These are phyloP conservation scores for Cyphomyrus discorhynchus DNA, from an alignment of 2,113 vertebrate genomes.

Conservation along the genomic window DNA sequence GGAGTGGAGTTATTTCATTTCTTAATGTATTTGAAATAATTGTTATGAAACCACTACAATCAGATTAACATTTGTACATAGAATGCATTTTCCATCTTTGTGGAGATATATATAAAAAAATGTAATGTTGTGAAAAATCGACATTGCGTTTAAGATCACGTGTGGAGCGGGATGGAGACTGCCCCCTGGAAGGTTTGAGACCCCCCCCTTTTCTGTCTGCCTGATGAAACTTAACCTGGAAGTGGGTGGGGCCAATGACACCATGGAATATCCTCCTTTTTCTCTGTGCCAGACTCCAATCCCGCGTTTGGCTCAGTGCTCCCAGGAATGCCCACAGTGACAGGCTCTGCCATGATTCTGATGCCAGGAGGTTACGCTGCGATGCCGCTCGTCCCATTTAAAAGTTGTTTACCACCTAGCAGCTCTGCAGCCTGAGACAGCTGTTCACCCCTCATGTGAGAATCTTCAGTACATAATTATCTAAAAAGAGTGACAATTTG, in stretches of 20 bases:
- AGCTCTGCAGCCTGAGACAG: neutral
- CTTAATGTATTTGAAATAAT: neutral
- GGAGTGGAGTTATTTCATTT: neutral
- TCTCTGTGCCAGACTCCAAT: neutral
- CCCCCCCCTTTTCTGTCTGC: neutral
- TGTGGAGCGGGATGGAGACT: neutral
- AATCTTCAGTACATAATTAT: neutral
- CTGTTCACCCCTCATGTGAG: neutral
- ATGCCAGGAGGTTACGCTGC: neutral
- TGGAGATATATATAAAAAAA: neutral
- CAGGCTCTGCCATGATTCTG: neutral
- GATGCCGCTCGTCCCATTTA: neutral
- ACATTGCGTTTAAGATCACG: neutral
- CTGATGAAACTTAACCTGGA: neutral
- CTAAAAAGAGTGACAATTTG: neutral
- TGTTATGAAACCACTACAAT: conserved; percentile 10
- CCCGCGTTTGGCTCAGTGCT: neutral
- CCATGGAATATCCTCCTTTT: neutral
- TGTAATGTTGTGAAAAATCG: neutral
- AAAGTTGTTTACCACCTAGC: neutral
- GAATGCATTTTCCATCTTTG: neutral
- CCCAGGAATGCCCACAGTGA: neutral
- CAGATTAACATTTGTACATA: conserved; percentile 12
- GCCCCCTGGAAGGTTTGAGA: neutral
- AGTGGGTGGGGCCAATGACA: neutral